Evolutionary conservation across 2,797 vertebrate species (phyloP).

Genomic region (Pangasius krempfi): DNA sequence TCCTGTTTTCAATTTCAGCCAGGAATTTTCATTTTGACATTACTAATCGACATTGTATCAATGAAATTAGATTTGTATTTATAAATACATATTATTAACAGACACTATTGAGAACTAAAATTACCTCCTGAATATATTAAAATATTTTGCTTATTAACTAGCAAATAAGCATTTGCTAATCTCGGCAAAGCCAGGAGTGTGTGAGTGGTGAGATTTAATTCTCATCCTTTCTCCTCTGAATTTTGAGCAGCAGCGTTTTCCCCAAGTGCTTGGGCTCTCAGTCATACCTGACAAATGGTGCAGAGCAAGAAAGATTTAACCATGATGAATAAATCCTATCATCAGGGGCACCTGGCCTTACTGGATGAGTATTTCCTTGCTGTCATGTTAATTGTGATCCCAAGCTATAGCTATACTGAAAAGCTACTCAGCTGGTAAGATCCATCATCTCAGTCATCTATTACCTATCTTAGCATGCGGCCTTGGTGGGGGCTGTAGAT

Average conservation of each 20-base stretch:
- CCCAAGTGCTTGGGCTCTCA: background rate
- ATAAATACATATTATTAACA: background rate
- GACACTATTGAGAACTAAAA: background rate
- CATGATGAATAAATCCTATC: slow-evolving; percentile 14
- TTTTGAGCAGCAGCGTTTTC: background rate
- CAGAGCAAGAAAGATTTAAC: background rate
- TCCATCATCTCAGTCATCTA: background rate
- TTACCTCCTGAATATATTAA: background rate
- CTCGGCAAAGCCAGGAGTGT: background rate
- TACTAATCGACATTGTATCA: background rate
- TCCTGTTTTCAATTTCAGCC: background rate
- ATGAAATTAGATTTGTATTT: background rate
- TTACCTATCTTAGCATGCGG: background rate
- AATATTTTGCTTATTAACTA: background rate
- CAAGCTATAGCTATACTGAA: background rate
- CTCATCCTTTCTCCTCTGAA: background rate
- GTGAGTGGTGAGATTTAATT: background rate
- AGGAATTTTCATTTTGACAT: background rate
- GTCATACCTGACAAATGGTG: background rate
- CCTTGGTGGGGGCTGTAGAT: background rate
- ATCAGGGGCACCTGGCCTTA: background rate
- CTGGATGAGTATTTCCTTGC: background rate
- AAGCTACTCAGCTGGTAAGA: background rate
- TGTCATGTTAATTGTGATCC: slow-evolving; percentile 1
- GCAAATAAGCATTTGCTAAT: background rate